Percentiles rank a stretch among this genome's conserved stretches.
Evolutionary conservation across 2,888 invertebrate genomes (phyloP).

Genomic region (Athrips mouffetella): DNA sequence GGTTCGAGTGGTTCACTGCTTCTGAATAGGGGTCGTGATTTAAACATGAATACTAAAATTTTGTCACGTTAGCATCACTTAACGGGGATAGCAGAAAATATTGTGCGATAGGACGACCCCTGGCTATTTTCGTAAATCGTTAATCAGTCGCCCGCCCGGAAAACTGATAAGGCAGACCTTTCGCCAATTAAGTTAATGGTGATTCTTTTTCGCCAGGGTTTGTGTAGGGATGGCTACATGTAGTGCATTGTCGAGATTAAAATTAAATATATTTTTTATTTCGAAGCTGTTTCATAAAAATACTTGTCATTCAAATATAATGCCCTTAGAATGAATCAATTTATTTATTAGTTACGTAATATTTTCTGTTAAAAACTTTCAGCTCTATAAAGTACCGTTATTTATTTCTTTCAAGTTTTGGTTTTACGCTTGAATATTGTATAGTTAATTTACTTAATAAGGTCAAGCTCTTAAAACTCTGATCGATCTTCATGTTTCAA

Average conservation of each 20-base stretch:
- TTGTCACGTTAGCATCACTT: conserved; percentile 18
- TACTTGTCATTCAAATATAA: too few relatives aligned
- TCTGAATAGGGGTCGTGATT: conserved; percentile 14
- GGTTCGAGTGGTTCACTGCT: conserved; percentile 9
- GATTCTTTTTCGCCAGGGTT: conserved; percentile 51
- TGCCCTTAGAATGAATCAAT: too few relatives aligned
- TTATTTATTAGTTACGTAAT: not conserved
- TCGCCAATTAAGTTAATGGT: conserved; percentile 71
- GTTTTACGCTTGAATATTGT: too few relatives aligned
- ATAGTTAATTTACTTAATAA: not conserved
- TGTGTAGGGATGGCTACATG: not conserved
- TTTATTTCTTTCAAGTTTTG: too few relatives aligned
- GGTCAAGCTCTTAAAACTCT: too few relatives aligned
- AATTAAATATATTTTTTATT: not conserved
- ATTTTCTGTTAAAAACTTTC: too few relatives aligned
- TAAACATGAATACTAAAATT: conserved; percentile 21
- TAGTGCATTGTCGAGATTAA: not conserved
- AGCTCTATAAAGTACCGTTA: too few relatives aligned
- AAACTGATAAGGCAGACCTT: conserved; percentile 70
- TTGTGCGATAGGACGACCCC: conserved; percentile 44
- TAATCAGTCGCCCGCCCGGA: conserved; percentile 66
- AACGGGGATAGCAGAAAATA: conserved; percentile 34
- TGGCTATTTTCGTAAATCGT: conserved; percentile 68
- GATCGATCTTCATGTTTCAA: too few relatives aligned
- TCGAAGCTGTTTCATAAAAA: not conserved